Conservation (phyloP, 2,113 vertebrate genomes). For the Hystrix brachyura region DNA sequence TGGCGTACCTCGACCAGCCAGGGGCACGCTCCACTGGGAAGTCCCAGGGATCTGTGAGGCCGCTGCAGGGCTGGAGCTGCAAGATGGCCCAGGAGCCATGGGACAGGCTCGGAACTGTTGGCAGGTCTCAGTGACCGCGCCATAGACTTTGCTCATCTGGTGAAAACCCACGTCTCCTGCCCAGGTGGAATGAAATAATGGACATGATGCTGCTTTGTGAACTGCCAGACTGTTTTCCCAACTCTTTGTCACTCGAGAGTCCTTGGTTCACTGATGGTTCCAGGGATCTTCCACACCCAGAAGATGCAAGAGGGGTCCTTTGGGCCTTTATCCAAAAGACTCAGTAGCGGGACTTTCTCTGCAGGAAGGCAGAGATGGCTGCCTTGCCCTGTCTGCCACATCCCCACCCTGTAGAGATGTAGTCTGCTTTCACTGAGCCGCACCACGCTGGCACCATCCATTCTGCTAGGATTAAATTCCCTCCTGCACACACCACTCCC, state of each 20-base stretch:
- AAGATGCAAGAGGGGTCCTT: not conserved
- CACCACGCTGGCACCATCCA: not conserved
- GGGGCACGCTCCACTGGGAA: not conserved
- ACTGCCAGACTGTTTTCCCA: not conserved
- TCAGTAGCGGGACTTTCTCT: not conserved
- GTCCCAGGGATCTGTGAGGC: not conserved
- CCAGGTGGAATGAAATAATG: not conserved
- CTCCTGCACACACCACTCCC: not conserved
- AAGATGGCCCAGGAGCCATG: not conserved
- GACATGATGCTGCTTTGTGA: not conserved
- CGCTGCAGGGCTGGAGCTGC: not conserved
- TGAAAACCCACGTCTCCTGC: not conserved
- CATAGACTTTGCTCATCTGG: not conserved
- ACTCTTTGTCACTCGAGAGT: not conserved
- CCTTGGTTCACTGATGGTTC: not conserved
- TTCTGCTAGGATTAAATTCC: not conserved
- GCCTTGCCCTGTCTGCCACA: not conserved
- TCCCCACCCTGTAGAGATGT: not conserved
- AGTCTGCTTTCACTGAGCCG: not conserved
- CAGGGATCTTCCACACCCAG: not conserved
- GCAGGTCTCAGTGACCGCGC: not conserved
- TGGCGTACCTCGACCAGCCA: not conserved
- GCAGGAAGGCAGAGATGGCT: not conserved
- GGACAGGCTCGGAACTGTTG: not conserved
- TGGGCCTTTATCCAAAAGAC: not conserved